Base-by-base conservation (phyloP, 2,888 invertebrate genomes). In the Drosophila melanosoma region DNA sequence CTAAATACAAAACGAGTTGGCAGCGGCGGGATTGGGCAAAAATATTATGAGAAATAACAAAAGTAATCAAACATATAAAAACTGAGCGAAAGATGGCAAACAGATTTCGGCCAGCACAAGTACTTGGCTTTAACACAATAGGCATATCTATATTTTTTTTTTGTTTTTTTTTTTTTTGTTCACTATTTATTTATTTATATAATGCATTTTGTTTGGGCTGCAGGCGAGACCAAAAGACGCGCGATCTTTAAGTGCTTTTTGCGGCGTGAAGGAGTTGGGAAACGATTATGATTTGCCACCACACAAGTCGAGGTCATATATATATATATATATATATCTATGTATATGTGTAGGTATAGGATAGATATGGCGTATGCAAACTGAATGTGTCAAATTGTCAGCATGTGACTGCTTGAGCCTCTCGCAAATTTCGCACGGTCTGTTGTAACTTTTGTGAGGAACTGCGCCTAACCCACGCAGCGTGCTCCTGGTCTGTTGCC, bases 11-110 rank as follows among this genome's bases (percentile, higher is more conserved):
- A 78, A 79, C 68, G 74, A 84, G 82, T 79, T 67, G 79, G 66
- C 73, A 76, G 64, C 69, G 51, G 52, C 68, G 51, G 53, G 60
- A 73, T 72, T 71, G 69, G 75, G 89, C 87, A 65, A 87, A 87
- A 87, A 87, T 88, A 88, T 87, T 87, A 73, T 88, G 87, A 84
- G 84, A 88, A 89, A 82, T 64, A 87, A 87, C 86, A 87, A 63
- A 63, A 70, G 77, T 78, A 77, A 83, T 87, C 82, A 79, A 84
- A 76, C 69, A 82, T 72, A 69, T 10, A 12, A 51, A 72, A 69
- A 56, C 33, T n/a, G 36, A 62, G 32, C 49, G 20, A 36, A 26
- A 42, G 45, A 51, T 61, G 53, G 53, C 53, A 53, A 40, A 15
- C 40, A 11, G 59, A 62, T 48, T 17, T 17, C 17, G n/a, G 35